Conservation (phyloP, 2,113 vertebrate species). For the Poeciliopsis occidentalis region DNA sequence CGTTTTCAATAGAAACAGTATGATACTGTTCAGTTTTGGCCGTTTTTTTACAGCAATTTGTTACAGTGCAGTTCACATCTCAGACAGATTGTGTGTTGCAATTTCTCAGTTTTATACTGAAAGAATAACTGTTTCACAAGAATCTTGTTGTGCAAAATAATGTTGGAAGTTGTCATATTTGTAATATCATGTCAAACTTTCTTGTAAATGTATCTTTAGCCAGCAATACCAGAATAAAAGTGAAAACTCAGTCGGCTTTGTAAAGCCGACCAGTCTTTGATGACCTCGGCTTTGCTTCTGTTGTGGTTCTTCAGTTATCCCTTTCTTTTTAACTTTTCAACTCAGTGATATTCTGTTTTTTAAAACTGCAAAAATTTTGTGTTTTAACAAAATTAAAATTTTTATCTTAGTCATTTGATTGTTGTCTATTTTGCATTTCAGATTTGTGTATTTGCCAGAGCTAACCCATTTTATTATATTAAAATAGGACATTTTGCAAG, state of each 20-base stretch:
- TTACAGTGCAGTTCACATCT: background rate
- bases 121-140: background rate
- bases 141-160: background rate
- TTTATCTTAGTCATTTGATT: no score
- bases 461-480: background rate
- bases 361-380: background rate
- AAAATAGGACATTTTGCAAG: background rate
- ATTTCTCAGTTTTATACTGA: background rate
- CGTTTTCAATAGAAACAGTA: no score
- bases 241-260: background rate
- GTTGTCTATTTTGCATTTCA: no score
- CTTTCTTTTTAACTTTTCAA: background rate
- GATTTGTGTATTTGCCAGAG: no score
- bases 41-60: no score
- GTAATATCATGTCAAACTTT: background rate
- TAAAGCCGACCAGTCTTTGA: background rate
- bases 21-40: no score
- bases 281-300: background rate
- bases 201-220: background rate
- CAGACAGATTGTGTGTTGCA: background rate
- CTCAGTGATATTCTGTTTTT: background rate
- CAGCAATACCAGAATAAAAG: no score
- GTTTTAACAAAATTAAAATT: no score
- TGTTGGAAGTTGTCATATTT: background rate
- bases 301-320: constrained; percentile 11